These are phyloP conservation scores for human DNA, from an alignment of 2,113 vertebrate species.

Conservation along the genomic window GRCh38 chr12:64429001-64429500, in stretches of 20 bases:
- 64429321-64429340: background rate
- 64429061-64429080: background rate
- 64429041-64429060: background rate
- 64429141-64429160: background rate
- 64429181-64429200: background rate
- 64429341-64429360: background rate
- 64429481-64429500: background rate
- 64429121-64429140: background rate
- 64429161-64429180: background rate
- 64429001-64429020: background rate
- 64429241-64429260: background rate
- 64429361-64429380: background rate
- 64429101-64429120: background rate
- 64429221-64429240: background rate
- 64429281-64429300: background rate
- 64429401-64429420: background rate
- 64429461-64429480: no score
- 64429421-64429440: background rate
- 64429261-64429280: background rate
- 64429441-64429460: no score
- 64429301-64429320: background rate
- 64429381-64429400: background rate
- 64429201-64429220: background rate
- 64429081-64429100: background rate
- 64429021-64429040: background rate